Base-by-base conservation (phyloP, 2,888 invertebrate species). In the Pristionchus arcanus region DNA sequence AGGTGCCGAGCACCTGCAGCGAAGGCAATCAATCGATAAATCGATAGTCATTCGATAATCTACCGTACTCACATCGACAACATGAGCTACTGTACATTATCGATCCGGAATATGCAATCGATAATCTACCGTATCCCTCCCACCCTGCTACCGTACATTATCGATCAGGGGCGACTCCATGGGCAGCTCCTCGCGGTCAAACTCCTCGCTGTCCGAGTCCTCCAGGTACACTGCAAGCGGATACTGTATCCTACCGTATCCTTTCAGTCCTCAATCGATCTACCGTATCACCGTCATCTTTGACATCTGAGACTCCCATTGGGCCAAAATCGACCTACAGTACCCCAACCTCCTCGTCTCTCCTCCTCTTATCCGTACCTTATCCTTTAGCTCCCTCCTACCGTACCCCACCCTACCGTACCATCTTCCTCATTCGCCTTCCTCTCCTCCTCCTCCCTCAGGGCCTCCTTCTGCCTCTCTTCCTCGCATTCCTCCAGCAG, bases 401-500 rank as follows among this genome's bases (percentile, higher is more conserved):
- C 85, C 85, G 83, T 83, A 83, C n/a, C 53, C 77, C 68, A 3
- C 5, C 21, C 37, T 21, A 71, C 71, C 31, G 71, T 71, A 71
- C 93, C 91, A 90, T 93, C 91, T 71, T 93, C 91, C 71, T 91
- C 90, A 31, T 91, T 91, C 16, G 91, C 93, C 11, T 91, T 91
- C 4, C 90, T 89, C 37, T 91, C 91, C 34, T 92, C 93, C 13
- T 91, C 91, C 4, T 90, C 90, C 53, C 53, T 42, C 71, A 53
- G 21, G n/a, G 87, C 74, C 66, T 55, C 49, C 25, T n/a, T 49
- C 28, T 34, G 85, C 85, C 92, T 92, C 90, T 93, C 93, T 86
- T 92, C 86, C 77, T 94, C 92, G 84, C 94, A 95, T 90, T 95
- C 94, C 42, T 93, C 92, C 81, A 95, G 68, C 25, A 95, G 90